phyloP scores from a whole-genome alignment of 2,888 invertebrate species.

The Vandiemenella viatica region DNA sequence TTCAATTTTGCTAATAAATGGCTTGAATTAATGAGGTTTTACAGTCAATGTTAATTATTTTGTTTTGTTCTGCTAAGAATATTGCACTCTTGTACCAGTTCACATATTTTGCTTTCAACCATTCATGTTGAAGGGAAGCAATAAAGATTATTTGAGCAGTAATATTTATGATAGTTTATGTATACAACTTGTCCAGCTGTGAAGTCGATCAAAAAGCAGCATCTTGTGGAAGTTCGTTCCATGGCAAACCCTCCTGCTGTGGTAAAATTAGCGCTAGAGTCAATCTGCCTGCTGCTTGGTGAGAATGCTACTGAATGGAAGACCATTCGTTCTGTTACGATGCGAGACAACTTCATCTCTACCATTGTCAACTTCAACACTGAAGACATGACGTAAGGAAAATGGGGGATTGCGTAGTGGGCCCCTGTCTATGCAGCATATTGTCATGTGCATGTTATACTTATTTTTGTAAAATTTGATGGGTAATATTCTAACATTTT shows the following conservation, averaged over 20 bases:
- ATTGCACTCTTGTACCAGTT: no score
- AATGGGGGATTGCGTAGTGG: constrained; percentile 3
- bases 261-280: constrained; percentile 87
- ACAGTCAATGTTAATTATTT: no score
- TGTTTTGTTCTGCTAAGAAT: no score
- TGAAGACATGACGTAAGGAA: constrained; percentile 76
- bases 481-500: no score
- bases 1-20: no score
- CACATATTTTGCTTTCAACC: no score
- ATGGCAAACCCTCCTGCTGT: constrained; percentile 88
- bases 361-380: constrained; percentile 91
- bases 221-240: constrained; percentile 84
- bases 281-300: constrained; percentile 82
- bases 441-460: no score
- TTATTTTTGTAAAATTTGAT: no score
- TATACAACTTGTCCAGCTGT: constrained; percentile 68
- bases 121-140: no score
- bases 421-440: neutral
- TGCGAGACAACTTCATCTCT: constrained; percentile 90
- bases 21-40: no score
- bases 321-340: constrained; percentile 75
- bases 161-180: no score
- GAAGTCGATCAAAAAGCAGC: constrained; percentile 90
- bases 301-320: constrained; percentile 89
- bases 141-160: no score